Base-by-base conservation (phyloP, 1,140 invertebrate species). In the Thalassaphorura encarpata region DNA sequence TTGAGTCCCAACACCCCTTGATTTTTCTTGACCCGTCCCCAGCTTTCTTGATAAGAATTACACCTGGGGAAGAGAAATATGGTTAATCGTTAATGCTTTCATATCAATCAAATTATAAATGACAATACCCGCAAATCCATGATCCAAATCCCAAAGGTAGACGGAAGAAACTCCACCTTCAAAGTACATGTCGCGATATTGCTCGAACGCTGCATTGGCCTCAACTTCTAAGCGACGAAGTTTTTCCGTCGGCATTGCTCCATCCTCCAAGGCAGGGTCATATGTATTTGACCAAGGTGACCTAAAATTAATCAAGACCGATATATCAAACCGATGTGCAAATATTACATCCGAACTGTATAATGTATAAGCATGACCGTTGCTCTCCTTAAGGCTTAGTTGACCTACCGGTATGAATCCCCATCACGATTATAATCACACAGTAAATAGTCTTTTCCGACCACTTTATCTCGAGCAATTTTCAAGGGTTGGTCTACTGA, bases 401-500 rank as follows among this genome's bases (percentile, higher is more conserved):
- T 24, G 28, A 43, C 54, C 61, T 67, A 87, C 86, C 87, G 85
- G 73, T 99, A 99, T 16, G 95, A 99, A 74, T 99, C 96, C 23
- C 94, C 95, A 76, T 99, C 96, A 69, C 97, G 80, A 73, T 97
- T 99, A 69, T 99, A 99, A 77, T 99, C 97, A 76, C 97, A 99
- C 2, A 99, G 74, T 50, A 99, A 76, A 75, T 97, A 99, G 73
- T 99, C 95, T 73, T 93, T 96, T 28, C 94, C 93, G 56, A 83
- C 83, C 66, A 83, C 84, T 69, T 89, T 90, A 72, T 99, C 95
- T 72, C 91, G 83, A 52, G 92, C 91, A 66, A 99, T 93, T 79
- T 99, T 98, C 47, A 99, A 75, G 13, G 96, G 96, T 72, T 99
- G 96, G 75, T 99, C 96, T 24, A 99, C 94, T 1, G 94, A 96